Evolutionary conservation across 2,888 invertebrate genomes (phyloP), one percentile per base, ranked within the genome.

Genomic region (Helleia helle): DNA sequence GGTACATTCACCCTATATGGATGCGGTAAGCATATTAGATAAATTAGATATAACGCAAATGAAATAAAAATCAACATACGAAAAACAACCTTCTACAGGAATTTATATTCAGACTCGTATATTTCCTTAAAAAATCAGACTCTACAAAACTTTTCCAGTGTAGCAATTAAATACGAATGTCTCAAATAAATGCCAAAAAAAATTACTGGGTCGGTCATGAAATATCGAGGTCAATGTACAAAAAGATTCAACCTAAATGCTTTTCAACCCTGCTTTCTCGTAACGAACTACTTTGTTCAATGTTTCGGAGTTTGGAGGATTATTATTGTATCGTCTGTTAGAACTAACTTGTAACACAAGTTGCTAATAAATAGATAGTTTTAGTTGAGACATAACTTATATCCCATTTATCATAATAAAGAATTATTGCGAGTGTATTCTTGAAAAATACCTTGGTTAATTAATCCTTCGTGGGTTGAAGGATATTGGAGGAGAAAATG

Each of bases 241-340:
- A 30, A 31, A 18, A 22, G 18, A 22, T 34, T 18, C 18, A 34
- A 34, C 34, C 12, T 34, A 34, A 34, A 34, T 34, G 18, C 18
- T 22, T 34, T 34, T 12, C 13, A 18, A 34, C 12, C 7, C 8
- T 18, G 22, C 22, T 7, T 18, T 11, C 31, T 17, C 18, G 8
- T 13, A 34, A 18, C 12, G 8, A 18, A 22, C 34, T 18, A 31
- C 15, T 34, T 22, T 8, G 22, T 22, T 34, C 15, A 15, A 17
- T 7, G 34, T 22, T 22, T 3, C 22, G 4, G 11, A 18, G 29
- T n/a, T 18, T 3, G 22, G 12, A 34, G 34, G 22, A 22, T 34
- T 34, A 22, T 34, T 34, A 17, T 17, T 18, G 22, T 34, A 22
- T 17, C 30, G 30, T 30, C 30, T 4, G 15, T 9, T 14, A 29